Base-by-base conservation (phyloP, 2,113 vertebrate species). In the Serinus canaria region DNA sequence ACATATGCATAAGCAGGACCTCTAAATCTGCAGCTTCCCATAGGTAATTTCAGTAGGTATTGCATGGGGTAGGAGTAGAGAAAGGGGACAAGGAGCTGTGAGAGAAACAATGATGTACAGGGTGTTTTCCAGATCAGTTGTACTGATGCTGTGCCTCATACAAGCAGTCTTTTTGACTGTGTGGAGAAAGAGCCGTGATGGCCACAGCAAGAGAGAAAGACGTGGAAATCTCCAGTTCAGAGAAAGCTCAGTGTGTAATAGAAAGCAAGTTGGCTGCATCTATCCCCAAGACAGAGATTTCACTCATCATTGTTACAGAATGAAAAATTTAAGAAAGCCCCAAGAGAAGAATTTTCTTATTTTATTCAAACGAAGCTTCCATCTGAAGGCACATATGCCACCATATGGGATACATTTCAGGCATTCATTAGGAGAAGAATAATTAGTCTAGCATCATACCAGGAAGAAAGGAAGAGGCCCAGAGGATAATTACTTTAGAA, bases 391-490 rank as follows among this genome's bases (percentile, higher is more conserved):
- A 94, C 97, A 98, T 97, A 97, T 96, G 96, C 94, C 92, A 97
- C 97, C 98, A 98, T 98, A 98, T 98, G 98, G 98, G 97, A 98
- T 97, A 92, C 96, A 98, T 98, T 98, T 97, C 97, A 96, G 96
- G 94, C 96, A 97, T 98, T 98, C 98, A 98, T 98, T 98, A 98
- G 96, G 77, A 97, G 96, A 97, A 98, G 97, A 98, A 98, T 97
- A 98, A 98, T 98, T 98, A 98, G 97, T 95, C 96, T 97, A 97
- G 96, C 94, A 95, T 97, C 82, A 47, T 97, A 98, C 92, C 92
- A 95, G 78, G 89, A 96, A 97, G 93, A 97, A 97, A 97, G 89
- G 95, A 98, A 97, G 95, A 98, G 96, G 93, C 98, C 97, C 97
- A 97, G 95, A 98, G 97, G 98, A 98, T 97, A 98, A 98, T 97